Evolutionary conservation across 2,113 vertebrate genomes (phyloP), one percentile per base, ranked within the genome.

Genomic region (Melospiza melodia): DNA sequence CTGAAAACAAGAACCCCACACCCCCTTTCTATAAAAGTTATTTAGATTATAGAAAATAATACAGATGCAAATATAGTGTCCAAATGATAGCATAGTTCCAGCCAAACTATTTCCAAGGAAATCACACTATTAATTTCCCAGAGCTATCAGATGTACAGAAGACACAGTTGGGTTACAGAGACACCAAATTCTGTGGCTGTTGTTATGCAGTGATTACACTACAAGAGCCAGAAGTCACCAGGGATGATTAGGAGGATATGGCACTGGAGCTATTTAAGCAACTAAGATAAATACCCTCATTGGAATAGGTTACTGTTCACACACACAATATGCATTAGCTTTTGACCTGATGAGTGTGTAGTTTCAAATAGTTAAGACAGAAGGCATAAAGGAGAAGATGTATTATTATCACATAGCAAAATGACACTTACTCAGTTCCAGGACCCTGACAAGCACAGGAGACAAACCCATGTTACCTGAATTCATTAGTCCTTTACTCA

Each of bases 301-400:
- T 66, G 71, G 52, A 58, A 71, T 46, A 83, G 74, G 93, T 85
- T 93, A 89, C 58, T 93, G 81, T 6, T 94, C 82, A 54, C 31
- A 88, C 69, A 81, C 78, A 86, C 67, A 83, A 44, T 33, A 54
- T 88, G 54, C 92, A 96, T 95, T 95, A 96, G 88, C 95, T 94
- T 93, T 69, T 96, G 92, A 94, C 90, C 95, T 30, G 55, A 27
- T 16, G 31, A 93, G 54, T 1, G 0, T 51, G 67, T n/a, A 17
- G 71, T 69, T 90, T 61, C 54, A 80, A 67, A 73, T 4, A 88
- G 84, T 62, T 90, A 85, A 72, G 82, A 80, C 49, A 90, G 74
- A 85, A 90, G 66, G 55, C 51, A 66, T 5, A 61, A 83, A 59
- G 59, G 65, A 94, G 93, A 78, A 48, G 75, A 82, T 67, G n/a